Percentiles rank a stretch among this genome's conserved stretches.
Evolutionary conservation across 2,113 vertebrate species (phyloP).

Genomic region (Edolisoma coerulescens): DNA sequence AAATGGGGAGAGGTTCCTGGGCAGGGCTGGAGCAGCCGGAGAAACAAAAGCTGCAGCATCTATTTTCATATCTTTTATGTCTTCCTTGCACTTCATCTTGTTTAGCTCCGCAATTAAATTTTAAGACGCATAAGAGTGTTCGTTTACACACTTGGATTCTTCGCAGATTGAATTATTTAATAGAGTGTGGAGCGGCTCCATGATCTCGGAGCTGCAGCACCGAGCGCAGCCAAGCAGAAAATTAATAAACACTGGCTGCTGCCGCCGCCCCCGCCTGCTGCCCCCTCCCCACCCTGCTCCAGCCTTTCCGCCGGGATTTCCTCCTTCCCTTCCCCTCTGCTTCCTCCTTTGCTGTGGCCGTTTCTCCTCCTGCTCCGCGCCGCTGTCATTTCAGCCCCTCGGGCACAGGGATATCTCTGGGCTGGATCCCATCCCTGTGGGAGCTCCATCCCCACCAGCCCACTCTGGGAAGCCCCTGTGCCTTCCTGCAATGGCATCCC

Average conservation of each 20-base stretch:
- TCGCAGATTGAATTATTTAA: slow-evolving; percentile 74
- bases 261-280: not conserved
- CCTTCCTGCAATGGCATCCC: not conserved
- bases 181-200: slow-evolving; percentile 65
- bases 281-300: not conserved
- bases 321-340: not conserved
- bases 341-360: accelerated
- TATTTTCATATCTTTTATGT: slow-evolving; percentile 60
- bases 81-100: slow-evolving; percentile 62
- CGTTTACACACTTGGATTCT: slow-evolving; percentile 62
- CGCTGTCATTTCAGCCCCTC: accelerated
- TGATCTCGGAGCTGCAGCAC: slow-evolving; percentile 45
- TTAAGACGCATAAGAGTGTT: slow-evolving; percentile 69
- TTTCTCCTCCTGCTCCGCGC: accelerated
- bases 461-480: accelerated
- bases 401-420: too few relatives aligned
- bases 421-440: accelerated
- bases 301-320: not conserved
- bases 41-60: slow-evolving; percentile 42
- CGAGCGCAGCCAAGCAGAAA: slow-evolving; percentile 67
- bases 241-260: slow-evolving; percentile 66
- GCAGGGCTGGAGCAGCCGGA: not conserved
- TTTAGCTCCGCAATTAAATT: slow-evolving; percentile 73
- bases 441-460: not conserved
- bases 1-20: slow-evolving; percentile 40